Conservation (phyloP, 2,797 vertebrate species). For the Onychomys torridus region DNA sequence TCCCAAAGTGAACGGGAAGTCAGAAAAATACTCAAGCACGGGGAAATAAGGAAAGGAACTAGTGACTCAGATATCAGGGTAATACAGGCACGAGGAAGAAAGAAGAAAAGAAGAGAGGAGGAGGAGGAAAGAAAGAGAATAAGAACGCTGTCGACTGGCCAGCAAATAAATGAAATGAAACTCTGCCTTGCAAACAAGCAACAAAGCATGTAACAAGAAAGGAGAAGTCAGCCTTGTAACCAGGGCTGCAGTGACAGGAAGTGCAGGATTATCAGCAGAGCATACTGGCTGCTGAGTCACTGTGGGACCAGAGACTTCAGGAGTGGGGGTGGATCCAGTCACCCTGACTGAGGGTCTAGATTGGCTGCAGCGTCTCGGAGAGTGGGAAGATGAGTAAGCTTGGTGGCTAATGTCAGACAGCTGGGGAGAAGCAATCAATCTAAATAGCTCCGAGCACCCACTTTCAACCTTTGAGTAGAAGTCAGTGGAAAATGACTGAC, state of each 20-base stretch:
- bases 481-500: background rate
- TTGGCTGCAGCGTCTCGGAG: background rate
- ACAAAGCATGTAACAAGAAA: background rate
- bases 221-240: background rate
- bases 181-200: background rate
- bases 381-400: background rate
- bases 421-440: background rate
- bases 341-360: background rate
- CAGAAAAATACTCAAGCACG: background rate
- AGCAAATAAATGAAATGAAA: background rate
- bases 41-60: background rate
- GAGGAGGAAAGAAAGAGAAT: background rate
- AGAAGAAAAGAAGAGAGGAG: background rate
- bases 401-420: background rate
- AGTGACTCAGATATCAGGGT: background rate
- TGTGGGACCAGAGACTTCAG: background rate
- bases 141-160: background rate
- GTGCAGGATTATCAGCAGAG: background rate
- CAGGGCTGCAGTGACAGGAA: background rate
- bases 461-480: background rate
- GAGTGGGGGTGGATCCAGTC: background rate
- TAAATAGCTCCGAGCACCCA: background rate
- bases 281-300: conserved; percentile 30
- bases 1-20: background rate
- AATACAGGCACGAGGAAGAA: background rate